Conservation (phyloP, 2,113 vertebrate genomes). For the Atrichornis clamosus region DNA sequence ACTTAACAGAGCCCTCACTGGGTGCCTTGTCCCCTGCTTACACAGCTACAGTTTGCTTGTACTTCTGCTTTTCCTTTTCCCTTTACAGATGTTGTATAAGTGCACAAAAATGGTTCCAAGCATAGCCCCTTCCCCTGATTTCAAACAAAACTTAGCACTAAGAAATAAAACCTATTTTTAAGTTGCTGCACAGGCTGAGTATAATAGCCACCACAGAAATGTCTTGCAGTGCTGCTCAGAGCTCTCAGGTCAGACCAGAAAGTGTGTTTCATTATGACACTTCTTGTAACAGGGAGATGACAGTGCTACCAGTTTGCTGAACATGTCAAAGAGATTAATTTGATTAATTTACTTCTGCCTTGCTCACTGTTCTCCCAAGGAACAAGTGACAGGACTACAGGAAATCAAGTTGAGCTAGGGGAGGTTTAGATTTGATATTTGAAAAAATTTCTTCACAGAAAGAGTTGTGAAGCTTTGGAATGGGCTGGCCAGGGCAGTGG, state of each 20-base stretch:
- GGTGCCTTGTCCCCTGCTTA: not conserved
- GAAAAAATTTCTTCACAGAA: not conserved
- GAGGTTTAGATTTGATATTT: not conserved
- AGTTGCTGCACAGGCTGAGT: not conserved
- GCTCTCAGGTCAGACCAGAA: not conserved
- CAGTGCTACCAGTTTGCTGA: not conserved
- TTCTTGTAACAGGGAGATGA: not conserved
- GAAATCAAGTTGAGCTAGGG: not conserved
- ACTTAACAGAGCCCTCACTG: not conserved
- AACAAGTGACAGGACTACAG: not conserved
- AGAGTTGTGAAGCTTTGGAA: not conserved
- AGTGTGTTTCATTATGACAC: not conserved
- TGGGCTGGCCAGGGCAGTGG: not conserved
- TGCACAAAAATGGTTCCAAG: not conserved
- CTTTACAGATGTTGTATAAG: not conserved
- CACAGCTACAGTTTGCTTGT: accelerated
- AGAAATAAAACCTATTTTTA: not conserved
- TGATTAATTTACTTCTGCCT: not conserved
- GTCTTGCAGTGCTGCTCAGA: not conserved
- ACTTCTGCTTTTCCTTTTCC: not conserved
- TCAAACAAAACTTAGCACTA: not conserved
- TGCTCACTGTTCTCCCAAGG: not conserved
- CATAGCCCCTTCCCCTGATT: accelerated
- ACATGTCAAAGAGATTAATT: not conserved
- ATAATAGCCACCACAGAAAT: not conserved